Percentiles rank a stretch among this genome's conserved stretches.
Conservation (phyloP, 2,797 vertebrate genomes). For the Microcaecilia unicolor region DNA sequence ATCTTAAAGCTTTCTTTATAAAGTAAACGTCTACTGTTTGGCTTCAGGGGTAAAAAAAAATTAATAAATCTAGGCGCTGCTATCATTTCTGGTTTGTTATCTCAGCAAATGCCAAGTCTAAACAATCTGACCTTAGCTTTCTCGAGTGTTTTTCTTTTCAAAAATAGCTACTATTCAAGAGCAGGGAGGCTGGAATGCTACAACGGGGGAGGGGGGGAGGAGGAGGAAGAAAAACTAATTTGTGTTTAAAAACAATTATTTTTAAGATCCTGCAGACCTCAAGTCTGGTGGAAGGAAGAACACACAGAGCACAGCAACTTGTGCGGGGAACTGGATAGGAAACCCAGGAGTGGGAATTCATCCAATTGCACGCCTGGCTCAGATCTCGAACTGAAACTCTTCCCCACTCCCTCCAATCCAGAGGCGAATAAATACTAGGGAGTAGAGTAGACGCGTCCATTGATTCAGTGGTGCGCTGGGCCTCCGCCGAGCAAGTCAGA, state of each 20-base stretch:
- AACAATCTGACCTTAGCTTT: constrained; percentile 55
- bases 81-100: constrained; percentile 67
- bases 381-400: constrained; percentile 45
- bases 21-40: constrained; percentile 71
- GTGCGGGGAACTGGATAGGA: constrained; percentile 37
- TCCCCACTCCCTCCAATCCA: constrained; percentile 41
- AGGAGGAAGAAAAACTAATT: constrained; percentile 37
- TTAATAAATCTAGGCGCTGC: constrained; percentile 62
- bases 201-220: not conserved
- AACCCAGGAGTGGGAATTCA: constrained; percentile 38
- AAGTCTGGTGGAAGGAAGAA: constrained; percentile 23
- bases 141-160: constrained; percentile 52
- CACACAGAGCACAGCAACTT: constrained; percentile 12
- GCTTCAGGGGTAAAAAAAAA: constrained; percentile 48
- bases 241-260: constrained; percentile 33
- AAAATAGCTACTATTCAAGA: constrained; percentile 46
- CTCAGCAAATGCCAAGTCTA: constrained; percentile 52
- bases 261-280: constrained; percentile 19
- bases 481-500: constrained; percentile 13
- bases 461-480: constrained; percentile 11
- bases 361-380: constrained; percentile 36
- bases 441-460: constrained; percentile 31
- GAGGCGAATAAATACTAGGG: constrained; percentile 39
- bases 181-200: constrained; percentile 39
- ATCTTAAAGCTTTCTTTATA: constrained; percentile 71